Conservation (phyloP, 2,888 invertebrate species). For the Argyresthia albistria region DNA sequence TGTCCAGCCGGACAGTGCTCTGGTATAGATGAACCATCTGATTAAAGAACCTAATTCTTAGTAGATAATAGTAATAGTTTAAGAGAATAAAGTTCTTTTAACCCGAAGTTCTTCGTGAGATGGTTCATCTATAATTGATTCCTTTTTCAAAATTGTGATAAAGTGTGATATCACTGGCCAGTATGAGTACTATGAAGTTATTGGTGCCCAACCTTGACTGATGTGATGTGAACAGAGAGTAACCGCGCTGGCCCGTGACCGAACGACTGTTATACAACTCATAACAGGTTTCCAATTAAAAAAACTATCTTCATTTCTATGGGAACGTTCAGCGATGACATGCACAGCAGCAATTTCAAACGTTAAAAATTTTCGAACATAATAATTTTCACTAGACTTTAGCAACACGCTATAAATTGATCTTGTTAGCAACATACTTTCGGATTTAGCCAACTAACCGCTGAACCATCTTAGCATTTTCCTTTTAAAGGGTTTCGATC, state of each 20-base stretch:
- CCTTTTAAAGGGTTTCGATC: background rate
- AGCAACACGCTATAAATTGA: background rate
- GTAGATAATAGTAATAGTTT: no score
- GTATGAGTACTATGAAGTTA: no score
- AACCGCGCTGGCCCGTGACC: conserved; percentile 4
- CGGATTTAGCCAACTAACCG: conserved; percentile 1
- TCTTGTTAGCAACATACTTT: background rate
- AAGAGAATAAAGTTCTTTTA: no score
- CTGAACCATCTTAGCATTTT: background rate
- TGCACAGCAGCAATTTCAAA: background rate
- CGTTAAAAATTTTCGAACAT: background rate
- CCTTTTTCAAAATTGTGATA: no score
- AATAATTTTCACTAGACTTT: background rate
- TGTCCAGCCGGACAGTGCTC: no score
- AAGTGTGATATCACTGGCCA: no score
- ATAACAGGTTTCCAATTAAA: conserved; percentile 2
- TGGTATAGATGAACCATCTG: no score
- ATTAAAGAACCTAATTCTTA: no score
- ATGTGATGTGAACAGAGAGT: background rate
- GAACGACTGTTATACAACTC: background rate
- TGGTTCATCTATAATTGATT: no score
- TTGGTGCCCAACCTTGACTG: no score
- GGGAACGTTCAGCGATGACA: background rate
- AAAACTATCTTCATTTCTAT: background rate
- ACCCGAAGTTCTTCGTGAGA: no score